Base-by-base conservation (phyloP, 2,888 invertebrate genomes). In the Drosophila cracens region DNA sequence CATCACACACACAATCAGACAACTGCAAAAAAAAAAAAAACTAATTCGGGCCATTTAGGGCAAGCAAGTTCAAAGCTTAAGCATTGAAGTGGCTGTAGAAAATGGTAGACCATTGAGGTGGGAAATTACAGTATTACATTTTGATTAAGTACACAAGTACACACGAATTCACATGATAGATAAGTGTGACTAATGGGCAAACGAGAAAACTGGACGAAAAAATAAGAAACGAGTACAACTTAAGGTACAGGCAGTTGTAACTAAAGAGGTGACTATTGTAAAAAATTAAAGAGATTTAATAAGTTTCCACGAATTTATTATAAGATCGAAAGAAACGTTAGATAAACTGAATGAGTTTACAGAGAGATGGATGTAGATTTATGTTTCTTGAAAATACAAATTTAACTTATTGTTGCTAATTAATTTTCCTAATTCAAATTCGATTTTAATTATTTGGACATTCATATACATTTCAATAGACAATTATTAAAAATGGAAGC, bases 21-120 rank as follows among this genome's bases (percentile, higher is more conserved):
- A 51, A 65, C 38, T 36, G 65, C 43, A 48, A 46, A 46, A 33
- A 16, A 13, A 7, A 54, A 36, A 68, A 73, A 75, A 80, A 80
- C 72, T 79, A 79, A 81, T 79, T 81, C 78, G 81, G 81, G 72
- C 78, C 79, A 79, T 79, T 80, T 79, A 64, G 81, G 79, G 76
- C 78, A 76, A 59, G 52, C 77, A 81, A 72, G 78, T 79, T 81
- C 81, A 79, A 76, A 79, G 77, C 81, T 73, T 74, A 68, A 58
- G 76, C 63, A 46, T 64, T 61, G 43, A 66, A 72, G 70, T 66
- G 51, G 52, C 49, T 63, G 53, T 53, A 57, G 61, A 65, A 73
- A 68, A 62, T 66, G 62, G 18, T 33, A 5, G 59, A 67, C 60
- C 62, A 72, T 60, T 70, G 68, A 68, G 70, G 49, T 66, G 65